Conservation (phyloP, 2,113 vertebrate genomes). For the Phycodurus eques region DNA sequence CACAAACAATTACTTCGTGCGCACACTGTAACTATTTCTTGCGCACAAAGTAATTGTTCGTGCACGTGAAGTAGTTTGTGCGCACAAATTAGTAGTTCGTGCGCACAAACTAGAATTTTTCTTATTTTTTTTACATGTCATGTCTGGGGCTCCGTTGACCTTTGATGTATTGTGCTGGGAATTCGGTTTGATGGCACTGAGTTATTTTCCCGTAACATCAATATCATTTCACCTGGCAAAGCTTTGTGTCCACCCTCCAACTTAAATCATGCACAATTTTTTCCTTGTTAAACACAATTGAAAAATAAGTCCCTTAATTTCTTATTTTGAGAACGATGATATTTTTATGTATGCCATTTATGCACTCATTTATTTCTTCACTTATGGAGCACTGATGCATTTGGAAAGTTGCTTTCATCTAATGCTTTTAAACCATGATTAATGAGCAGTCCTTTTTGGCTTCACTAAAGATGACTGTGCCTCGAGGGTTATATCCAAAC, state of each 20-base stretch:
- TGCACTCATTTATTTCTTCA: constrained; percentile 9
- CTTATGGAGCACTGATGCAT: neutral
- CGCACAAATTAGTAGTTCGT: too few relatives aligned
- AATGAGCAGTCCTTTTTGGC: constrained; percentile 30
- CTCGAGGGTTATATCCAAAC: constrained; percentile 12
- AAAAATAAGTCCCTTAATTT: neutral
- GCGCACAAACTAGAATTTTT: too few relatives aligned
- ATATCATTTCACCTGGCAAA: neutral
- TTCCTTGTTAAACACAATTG: neutral
- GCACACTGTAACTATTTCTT: too few relatives aligned
- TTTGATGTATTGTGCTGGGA: too few relatives aligned
- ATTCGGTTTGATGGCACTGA: too few relatives aligned
- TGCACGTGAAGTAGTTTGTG: too few relatives aligned
- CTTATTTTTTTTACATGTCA: too few relatives aligned
- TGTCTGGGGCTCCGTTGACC: too few relatives aligned
- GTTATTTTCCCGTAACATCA: neutral
- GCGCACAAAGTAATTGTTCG: too few relatives aligned
- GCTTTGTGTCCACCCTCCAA: neutral
- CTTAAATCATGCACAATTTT: neutral
- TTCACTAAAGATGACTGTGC: constrained; percentile 27
- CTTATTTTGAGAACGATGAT: neutral
- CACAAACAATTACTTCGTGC: too few relatives aligned
- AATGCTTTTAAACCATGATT: constrained; percentile 21
- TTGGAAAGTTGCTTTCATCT: neutral
- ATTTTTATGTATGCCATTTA: constrained; percentile 26